phyloP scores from a whole-genome alignment of 2,113 vertebrate species.

The Henicopernis longicauda region DNA sequence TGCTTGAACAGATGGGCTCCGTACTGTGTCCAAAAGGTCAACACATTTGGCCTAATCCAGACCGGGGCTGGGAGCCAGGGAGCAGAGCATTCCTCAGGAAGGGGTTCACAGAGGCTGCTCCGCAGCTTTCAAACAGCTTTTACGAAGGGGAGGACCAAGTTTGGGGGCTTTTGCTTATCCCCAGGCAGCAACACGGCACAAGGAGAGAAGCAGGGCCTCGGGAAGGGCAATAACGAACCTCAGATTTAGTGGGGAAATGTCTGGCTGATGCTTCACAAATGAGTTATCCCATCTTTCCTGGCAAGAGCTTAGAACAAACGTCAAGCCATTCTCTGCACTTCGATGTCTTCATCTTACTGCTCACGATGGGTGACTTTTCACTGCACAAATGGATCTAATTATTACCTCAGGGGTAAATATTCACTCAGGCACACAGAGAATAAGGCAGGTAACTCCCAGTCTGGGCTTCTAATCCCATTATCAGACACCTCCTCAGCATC shows the following conservation, averaged over 20 bases:
- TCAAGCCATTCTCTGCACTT: background rate
- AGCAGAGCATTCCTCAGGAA: background rate
- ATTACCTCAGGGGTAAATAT: conserved; percentile 41
- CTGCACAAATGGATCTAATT: background rate
- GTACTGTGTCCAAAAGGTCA: background rate
- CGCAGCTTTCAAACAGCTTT: background rate
- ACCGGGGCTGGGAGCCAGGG: background rate
- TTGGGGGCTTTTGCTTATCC: rapidly evolving
- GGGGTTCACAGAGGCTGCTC: background rate
- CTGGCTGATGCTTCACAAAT: background rate
- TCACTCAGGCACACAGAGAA: background rate
- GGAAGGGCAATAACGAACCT: background rate
- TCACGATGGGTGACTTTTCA: background rate
- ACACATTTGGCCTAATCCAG: background rate
- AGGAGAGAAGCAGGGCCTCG: background rate
- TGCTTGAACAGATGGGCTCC: background rate
- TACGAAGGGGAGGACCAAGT: rapidly evolving
- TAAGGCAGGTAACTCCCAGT: conserved; percentile 26
- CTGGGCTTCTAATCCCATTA: conserved; percentile 34
- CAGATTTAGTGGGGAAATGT: background rate
- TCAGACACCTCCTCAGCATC: conserved; percentile 34
- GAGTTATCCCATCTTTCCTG: background rate
- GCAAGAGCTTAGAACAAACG: background rate
- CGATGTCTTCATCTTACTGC: background rate
- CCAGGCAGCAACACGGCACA: rapidly evolving